Evolutionary conservation across 2,888 invertebrate genomes (phyloP).

Genomic region (Palloptera scutellata): DNA sequence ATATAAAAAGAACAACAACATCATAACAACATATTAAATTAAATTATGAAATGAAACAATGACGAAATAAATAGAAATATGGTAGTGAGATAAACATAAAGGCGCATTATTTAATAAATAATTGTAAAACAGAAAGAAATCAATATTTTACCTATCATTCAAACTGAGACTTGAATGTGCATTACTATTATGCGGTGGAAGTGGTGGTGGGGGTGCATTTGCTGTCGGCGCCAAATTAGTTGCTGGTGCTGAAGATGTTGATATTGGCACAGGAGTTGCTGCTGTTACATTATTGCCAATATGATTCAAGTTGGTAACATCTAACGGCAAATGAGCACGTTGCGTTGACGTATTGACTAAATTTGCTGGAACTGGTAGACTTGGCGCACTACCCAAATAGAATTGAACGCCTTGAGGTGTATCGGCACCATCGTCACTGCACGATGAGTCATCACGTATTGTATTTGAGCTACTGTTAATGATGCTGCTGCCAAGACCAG

Average conservation of each 20-base stretch:
- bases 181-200: slow-evolving; percentile 28
- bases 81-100: slow-evolving; percentile 22
- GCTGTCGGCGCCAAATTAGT: slow-evolving; percentile 24
- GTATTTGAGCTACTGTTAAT: slow-evolving; percentile 47
- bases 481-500: slow-evolving; percentile 43
- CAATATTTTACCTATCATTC: slow-evolving; percentile 49
- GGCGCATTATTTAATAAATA: slow-evolving; percentile 4
- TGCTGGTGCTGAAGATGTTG: slow-evolving; percentile 30
- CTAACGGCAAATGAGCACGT: slow-evolving; percentile 31
- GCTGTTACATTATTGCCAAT: slow-evolving; percentile 27
- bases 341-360: slow-evolving; percentile 25
- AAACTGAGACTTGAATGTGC: slow-evolving; percentile 41
- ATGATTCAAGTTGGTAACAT: slow-evolving; percentile 38
- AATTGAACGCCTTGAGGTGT: slow-evolving; percentile 56
- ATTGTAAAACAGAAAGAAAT: slow-evolving; percentile 11
- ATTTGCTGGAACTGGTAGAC: slow-evolving; percentile 36
- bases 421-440: slow-evolving; percentile 56
- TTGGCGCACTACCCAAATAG: slow-evolving; percentile 48
- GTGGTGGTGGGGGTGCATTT: slow-evolving; percentile 33
- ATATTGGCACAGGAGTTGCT: slow-evolving; percentile 16
- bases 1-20: slow-evolving; percentile 3
- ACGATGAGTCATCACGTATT: slow-evolving; percentile 57
- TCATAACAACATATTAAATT: slow-evolving; percentile 14
- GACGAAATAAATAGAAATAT: slow-evolving; percentile 17
- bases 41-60: slow-evolving; percentile 25